Conservation (phyloP, 2,888 invertebrate species). For the Agrotis exclamationis region DNA sequence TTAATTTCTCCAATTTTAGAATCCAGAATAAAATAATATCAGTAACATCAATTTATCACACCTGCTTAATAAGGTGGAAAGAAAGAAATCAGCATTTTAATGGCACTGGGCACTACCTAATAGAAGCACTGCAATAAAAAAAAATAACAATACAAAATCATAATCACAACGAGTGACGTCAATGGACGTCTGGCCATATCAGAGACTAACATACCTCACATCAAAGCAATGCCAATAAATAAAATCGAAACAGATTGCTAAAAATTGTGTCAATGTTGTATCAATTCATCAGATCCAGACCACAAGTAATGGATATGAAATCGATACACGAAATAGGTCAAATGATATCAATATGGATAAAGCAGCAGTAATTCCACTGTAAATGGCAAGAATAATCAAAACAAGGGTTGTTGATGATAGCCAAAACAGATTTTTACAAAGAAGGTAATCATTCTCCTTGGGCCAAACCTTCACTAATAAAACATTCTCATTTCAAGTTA, state of each 20-base stretch:
- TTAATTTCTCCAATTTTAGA: too few relatives aligned
- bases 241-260: constrained; percentile 37
- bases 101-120: not conserved
- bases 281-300: constrained; percentile 51
- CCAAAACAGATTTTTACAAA: not conserved
- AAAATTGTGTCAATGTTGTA: constrained; percentile 61
- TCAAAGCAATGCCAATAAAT: constrained; percentile 40
- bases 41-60: too few relatives aligned
- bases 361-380: not conserved
- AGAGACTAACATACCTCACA: constrained; percentile 1
- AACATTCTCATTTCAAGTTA: too few relatives aligned
- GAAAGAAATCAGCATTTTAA: not conserved
- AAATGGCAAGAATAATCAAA: not conserved
- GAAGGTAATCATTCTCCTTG: too few relatives aligned
- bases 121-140: constrained; percentile 21
- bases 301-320: constrained; percentile 31
- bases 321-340: constrained; percentile 45
- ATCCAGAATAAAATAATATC: too few relatives aligned
- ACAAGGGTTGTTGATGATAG: not conserved
- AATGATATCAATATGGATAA: not conserved
- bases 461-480: not conserved
- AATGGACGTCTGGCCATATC: constrained; percentile 27
- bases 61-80: not conserved
- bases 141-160: constrained; percentile 31
- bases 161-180: constrained; percentile 39